A percentile compares a stretch with the other conserved stretches of the same genome.
Conservation (phyloP, 2,888 invertebrate species). For the Diabrotica balteata region DNA sequence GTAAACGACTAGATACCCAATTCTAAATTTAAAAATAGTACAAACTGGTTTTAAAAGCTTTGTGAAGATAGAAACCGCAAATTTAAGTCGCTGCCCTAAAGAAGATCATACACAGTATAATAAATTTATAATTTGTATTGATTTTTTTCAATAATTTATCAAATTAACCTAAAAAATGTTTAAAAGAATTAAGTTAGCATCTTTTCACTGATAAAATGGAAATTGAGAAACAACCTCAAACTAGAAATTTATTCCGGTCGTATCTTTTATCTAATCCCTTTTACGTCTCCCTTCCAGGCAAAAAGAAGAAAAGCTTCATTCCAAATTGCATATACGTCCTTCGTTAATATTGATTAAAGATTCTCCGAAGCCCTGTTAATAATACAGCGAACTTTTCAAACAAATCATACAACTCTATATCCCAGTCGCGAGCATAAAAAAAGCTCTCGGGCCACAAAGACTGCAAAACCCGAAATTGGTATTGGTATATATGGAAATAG, state of each 20-base stretch:
- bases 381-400: conserved; percentile 22
- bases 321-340: conserved; percentile 10
- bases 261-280: conserved; percentile 4
- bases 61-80: too few species aligned
- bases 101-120: too few species aligned
- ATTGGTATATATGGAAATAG: conserved; percentile 35
- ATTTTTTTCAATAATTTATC: too few species aligned
- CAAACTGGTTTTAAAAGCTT: too few species aligned
- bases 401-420: conserved; percentile 24
- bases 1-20: too few species aligned
- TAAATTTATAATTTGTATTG: too few species aligned
- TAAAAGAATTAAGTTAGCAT: not conserved
- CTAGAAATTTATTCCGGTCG: conserved; percentile 11
- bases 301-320: conserved; percentile 5
- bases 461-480: conserved; percentile 29
- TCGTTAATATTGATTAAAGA: conserved; percentile 22
- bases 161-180: too few species aligned
- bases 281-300: not conserved
- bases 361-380: conserved; percentile 19
- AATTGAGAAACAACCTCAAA: not conserved
- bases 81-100: too few species aligned
- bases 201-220: not conserved
- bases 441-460: conserved; percentile 14
- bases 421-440: conserved; percentile 18
- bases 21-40: too few species aligned